These are phyloP conservation scores for Drosophila athabasca DNA, from an alignment of 1,140 invertebrate species.

Conservation along the genomic window DNA sequence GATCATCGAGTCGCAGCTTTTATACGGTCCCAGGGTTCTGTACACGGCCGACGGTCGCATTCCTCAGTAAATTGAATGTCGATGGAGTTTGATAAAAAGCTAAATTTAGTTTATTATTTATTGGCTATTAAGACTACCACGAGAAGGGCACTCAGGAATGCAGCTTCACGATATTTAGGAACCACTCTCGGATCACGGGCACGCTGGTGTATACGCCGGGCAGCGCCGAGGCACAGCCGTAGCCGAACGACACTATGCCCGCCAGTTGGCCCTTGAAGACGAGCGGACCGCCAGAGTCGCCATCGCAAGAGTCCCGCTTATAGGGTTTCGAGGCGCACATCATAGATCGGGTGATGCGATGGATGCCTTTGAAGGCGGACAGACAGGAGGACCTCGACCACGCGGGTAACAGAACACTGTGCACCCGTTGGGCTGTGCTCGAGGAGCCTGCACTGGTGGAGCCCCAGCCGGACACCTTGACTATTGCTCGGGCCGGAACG, in stretches of 20 bases:
- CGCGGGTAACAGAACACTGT: slow-evolving; percentile 52
- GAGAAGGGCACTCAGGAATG: slow-evolving; percentile 27
- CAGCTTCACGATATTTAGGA: slow-evolving; percentile 17
- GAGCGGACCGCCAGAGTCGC: slow-evolving; percentile 63
- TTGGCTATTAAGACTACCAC: slow-evolving; percentile 18
- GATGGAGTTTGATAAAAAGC: slow-evolving; percentile 34
- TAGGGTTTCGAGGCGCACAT: slow-evolving; percentile 43
- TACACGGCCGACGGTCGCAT: slow-evolving; percentile 11
- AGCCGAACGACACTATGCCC: slow-evolving; percentile 60
- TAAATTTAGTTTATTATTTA: slow-evolving; percentile 51
- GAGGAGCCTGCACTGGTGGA: slow-evolving; percentile 10
- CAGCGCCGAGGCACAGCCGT: slow-evolving; percentile 44
- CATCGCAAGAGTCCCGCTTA: slow-evolving; percentile 60
- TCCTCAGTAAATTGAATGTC: slow-evolving; percentile 56
- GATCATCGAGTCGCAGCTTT: no score
- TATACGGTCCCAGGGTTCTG: neutral
- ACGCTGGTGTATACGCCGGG: slow-evolving; percentile 68
- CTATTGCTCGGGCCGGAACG: slow-evolving; percentile 31
- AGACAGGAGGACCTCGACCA: slow-evolving; percentile 53
- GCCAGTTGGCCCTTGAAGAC: slow-evolving; percentile 53
- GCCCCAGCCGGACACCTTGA: slow-evolving; percentile 64
- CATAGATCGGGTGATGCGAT: slow-evolving; percentile 54
- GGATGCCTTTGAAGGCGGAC: slow-evolving; percentile 31
- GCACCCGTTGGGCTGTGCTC: slow-evolving; percentile 37
- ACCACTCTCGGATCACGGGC: slow-evolving; percentile 50